phyloP scores from a whole-genome alignment of 23 tunicate genomes.

The Trididemnum nubilum region DNA sequence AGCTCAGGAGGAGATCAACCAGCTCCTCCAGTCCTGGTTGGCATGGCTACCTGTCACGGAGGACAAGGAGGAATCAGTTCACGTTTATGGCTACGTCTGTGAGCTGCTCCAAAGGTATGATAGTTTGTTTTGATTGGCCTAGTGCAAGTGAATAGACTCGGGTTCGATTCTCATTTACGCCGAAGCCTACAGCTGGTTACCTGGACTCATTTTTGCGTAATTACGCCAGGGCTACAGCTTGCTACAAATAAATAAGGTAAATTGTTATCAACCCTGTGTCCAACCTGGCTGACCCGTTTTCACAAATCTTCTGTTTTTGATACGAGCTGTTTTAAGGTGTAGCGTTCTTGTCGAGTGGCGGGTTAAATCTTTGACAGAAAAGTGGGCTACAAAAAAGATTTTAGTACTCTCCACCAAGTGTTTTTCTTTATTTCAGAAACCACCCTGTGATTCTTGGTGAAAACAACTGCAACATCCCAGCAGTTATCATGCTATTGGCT shows the following conservation, averaged over 20 bases:
- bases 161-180: not conserved
- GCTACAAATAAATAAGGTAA: too few species aligned
- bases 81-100: constrained; percentile 82
- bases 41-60: constrained; percentile 97
- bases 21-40: constrained; percentile 76
- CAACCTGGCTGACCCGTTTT: too few species aligned
- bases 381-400: too few species aligned
- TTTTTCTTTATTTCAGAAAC: constrained; percentile 45
- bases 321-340: too few species aligned
- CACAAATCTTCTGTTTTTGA: too few species aligned
- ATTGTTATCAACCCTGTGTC: too few species aligned
- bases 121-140: not conserved
- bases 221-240: not conserved
- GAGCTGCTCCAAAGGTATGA: constrained; percentile 83
- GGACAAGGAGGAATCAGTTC: constrained; percentile 95
- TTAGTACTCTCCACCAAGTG: too few species aligned
- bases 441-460: constrained; percentile 68
- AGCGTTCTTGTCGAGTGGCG: too few species aligned
- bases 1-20: constrained; percentile 15
- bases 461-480: constrained; percentile 67
- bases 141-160: not conserved
- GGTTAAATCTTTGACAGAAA: too few species aligned
- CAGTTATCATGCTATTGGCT: constrained; percentile 66
- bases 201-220: not conserved
- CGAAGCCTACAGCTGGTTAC: not conserved